Evolutionary conservation across 2,113 vertebrate genomes (phyloP).

Genomic region (Anseranas semipalmata): DNA sequence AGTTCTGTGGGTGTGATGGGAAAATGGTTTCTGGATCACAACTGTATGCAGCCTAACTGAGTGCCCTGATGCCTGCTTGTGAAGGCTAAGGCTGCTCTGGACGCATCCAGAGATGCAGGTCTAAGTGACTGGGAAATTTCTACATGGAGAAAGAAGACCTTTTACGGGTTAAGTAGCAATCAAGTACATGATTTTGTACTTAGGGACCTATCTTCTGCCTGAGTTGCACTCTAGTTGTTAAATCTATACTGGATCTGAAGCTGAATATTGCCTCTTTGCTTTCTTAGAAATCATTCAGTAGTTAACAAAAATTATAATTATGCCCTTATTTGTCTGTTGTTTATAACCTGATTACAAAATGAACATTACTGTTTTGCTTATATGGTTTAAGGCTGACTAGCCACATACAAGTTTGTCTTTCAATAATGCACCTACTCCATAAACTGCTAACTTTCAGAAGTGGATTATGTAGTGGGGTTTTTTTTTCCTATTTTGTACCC

Average conservation of each 20-base stretch:
- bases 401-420: neutral
- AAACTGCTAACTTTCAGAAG: neutral
- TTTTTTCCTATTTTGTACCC: neutral
- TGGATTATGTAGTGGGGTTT: neutral
- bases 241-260: neutral
- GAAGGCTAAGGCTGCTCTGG: neutral
- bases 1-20: neutral
- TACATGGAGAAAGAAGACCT: neutral
- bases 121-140: neutral
- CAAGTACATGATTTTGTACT: neutral
- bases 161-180: neutral
- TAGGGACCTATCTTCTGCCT: neutral
- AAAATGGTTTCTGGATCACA: neutral
- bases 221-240: neutral
- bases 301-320: neutral
- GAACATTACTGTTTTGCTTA: neutral
- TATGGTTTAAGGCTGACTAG: neutral
- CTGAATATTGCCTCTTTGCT: neutral
- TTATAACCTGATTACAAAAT: neutral
- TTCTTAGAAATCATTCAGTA: neutral
- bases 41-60: rapidly evolving
- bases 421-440: neutral
- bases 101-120: neutral
- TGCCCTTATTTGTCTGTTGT: neutral
- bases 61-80: neutral